A percentile compares a stretch with the other conserved stretches of the same genome.
Evolutionary conservation across 2,888 invertebrate species (phyloP).

Genomic region (Rambutsinella grinnellia): DNA sequence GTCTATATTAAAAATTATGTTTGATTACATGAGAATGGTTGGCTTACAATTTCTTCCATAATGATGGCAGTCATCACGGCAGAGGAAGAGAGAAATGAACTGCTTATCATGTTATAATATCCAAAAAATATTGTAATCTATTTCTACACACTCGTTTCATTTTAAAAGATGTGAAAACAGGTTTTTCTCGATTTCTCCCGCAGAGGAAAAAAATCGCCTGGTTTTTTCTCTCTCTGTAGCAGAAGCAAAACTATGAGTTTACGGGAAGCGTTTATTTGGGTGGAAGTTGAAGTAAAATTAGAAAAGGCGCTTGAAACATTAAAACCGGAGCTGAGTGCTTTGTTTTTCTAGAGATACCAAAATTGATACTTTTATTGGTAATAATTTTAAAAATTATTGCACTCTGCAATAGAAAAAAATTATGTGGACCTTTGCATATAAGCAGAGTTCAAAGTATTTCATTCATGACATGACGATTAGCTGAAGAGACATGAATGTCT

Average conservation of each 20-base stretch:
- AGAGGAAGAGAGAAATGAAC: constrained; percentile 1
- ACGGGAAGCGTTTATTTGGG: too few relatives aligned
- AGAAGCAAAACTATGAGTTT: too few relatives aligned
- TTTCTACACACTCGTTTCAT: not conserved
- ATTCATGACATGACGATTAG: not conserved
- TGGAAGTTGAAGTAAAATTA: too few relatives aligned
- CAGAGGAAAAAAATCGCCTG: constrained; percentile 37
- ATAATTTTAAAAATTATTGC: too few relatives aligned
- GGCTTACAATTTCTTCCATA: not conserved
- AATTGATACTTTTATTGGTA: too few relatives aligned
- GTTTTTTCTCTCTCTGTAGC: too few relatives aligned
- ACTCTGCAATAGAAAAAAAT: not conserved
- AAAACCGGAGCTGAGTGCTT: too few relatives aligned
- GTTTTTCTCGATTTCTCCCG: constrained; percentile 39
- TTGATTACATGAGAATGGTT: not conserved
- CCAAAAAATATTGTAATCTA: not conserved
- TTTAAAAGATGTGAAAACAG: constrained; percentile 28
- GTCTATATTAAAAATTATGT: too few relatives aligned
- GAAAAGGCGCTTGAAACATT: too few relatives aligned
- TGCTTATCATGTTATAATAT: constrained; percentile 15
- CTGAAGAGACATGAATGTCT: not conserved
- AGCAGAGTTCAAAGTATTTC: not conserved
- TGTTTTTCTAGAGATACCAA: too few relatives aligned
- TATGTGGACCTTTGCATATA: not conserved
- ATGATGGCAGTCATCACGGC: not conserved